Percentiles rank a stretch among this genome's conserved stretches.
phyloP scores from a whole-genome alignment of 2,797 vertebrate species.

The Smutsia temminckii region DNA sequence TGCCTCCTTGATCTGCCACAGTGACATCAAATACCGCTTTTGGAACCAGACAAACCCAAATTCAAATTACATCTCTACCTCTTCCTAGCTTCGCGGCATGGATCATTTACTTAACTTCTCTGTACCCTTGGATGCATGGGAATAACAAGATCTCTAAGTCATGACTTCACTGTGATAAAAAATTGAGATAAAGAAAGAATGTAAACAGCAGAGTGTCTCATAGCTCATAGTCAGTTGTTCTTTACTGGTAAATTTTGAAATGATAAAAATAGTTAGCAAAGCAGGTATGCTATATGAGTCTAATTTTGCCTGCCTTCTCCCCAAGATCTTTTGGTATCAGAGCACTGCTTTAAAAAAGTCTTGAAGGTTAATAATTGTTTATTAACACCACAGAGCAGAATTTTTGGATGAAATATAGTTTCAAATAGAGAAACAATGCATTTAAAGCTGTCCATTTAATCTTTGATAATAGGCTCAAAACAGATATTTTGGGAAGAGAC shows the following conservation, averaged over 20 bases:
- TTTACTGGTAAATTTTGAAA: neutral
- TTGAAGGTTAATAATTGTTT: neutral
- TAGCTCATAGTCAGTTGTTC: neutral
- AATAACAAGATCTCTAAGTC: neutral
- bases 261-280: neutral
- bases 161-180: neutral
- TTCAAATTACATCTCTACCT: neutral
- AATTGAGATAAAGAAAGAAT: conserved; percentile 34
- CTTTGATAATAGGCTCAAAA: neutral
- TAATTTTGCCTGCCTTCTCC: neutral
- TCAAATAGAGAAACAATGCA: neutral
- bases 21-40: neutral
- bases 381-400: neutral
- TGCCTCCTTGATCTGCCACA: neutral
- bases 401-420: neutral
- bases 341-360: neutral
- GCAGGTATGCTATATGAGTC: neutral
- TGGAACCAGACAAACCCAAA: neutral
- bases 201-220: neutral
- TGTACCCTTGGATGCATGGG: neutral
- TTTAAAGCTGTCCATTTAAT: conserved; percentile 10
- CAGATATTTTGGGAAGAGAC: conserved; percentile 29
- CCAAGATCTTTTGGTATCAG: neutral
- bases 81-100: neutral
- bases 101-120: neutral